A percentile compares a stretch with the other conserved stretches of the same genome.
Conservation (phyloP, 2,113 vertebrate genomes). For the Phalacrocorax pelagicus region DNA sequence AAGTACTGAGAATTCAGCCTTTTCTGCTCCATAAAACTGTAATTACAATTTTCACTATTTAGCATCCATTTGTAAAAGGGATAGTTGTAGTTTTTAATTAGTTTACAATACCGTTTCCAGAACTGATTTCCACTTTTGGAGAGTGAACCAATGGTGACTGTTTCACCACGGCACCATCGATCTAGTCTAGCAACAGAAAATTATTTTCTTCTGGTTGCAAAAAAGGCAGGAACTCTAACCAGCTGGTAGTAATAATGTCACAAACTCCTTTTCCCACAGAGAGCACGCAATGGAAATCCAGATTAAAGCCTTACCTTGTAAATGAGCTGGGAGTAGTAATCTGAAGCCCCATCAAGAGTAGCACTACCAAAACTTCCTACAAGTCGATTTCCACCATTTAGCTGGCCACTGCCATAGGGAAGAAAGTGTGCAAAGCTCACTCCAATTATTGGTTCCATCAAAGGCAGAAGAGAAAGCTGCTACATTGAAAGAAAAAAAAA, state of each 20-base stretch:
- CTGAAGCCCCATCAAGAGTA: slow-evolving; percentile 88
- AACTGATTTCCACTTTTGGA: not conserved
- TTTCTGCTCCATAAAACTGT: slow-evolving; percentile 19
- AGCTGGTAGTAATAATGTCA: not conserved
- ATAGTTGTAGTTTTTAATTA: not conserved
- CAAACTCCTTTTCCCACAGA: not conserved
- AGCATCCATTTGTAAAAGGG: not conserved
- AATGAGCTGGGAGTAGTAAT: slow-evolving; percentile 96
- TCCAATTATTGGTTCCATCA: slow-evolving; percentile 94
- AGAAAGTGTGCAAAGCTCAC: slow-evolving; percentile 93
- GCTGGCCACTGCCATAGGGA: slow-evolving; percentile 87
- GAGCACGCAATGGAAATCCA: not conserved
- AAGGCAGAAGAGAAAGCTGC: slow-evolving; percentile 92
- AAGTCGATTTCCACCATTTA: slow-evolving; percentile 86
- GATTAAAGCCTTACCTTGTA: slow-evolving; percentile 79
- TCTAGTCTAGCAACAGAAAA: not conserved
- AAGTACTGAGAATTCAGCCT: not conserved
- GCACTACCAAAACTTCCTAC: slow-evolving; percentile 92
- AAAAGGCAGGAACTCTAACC: not conserved
- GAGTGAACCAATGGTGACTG: not conserved
- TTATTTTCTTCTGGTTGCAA: not conserved
- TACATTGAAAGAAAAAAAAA: slow-evolving; percentile 58
- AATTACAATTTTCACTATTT: not conserved
- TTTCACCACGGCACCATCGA: not conserved
- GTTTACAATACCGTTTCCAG: not conserved